A percentile compares a stretch with the other conserved stretches of the same genome.
phyloP scores from a whole-genome alignment of 2,113 vertebrate species.

The Boleophthalmus pectinirostris region DNA sequence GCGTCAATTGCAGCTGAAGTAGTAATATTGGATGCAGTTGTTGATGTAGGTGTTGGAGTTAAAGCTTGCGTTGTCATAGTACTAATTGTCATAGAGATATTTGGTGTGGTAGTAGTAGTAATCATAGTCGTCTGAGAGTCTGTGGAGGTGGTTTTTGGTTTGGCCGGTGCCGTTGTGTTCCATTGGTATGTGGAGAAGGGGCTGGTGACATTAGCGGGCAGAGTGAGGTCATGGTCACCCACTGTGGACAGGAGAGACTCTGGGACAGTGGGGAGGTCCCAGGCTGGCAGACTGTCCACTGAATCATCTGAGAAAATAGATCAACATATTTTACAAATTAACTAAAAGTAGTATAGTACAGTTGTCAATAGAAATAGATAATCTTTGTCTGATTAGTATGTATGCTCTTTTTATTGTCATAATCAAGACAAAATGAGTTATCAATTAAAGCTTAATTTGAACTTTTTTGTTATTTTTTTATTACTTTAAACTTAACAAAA shows the following conservation, averaged over 20 bases:
- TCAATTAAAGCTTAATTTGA: too few relatives aligned
- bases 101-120: slow-evolving; percentile 9
- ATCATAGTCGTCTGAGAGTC: slow-evolving; percentile 20
- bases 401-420: too few relatives aligned
- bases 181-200: slow-evolving; percentile 71
- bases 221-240: slow-evolving; percentile 69
- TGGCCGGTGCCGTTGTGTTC: slow-evolving; percentile 62
- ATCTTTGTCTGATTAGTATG: neutral
- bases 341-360: too few relatives aligned
- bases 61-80: slow-evolving; percentile 26
- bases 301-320: slow-evolving; percentile 55
- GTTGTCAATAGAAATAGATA: neutral
- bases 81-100: slow-evolving; percentile 7
- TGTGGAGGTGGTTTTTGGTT: slow-evolving; percentile 44
- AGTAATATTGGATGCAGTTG: neutral
- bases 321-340: neutral
- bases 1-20: slow-evolving; percentile 27
- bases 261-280: slow-evolving; percentile 74
- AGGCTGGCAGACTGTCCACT: slow-evolving; percentile 62
- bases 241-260: slow-evolving; percentile 65
- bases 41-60: slow-evolving; percentile 10
- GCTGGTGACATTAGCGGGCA: slow-evolving; percentile 68
- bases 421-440: too few relatives aligned
- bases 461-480: neutral
- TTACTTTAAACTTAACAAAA: neutral